Conservation (phyloP, 2,888 invertebrate genomes). For the Agapetus fuscipes region DNA sequence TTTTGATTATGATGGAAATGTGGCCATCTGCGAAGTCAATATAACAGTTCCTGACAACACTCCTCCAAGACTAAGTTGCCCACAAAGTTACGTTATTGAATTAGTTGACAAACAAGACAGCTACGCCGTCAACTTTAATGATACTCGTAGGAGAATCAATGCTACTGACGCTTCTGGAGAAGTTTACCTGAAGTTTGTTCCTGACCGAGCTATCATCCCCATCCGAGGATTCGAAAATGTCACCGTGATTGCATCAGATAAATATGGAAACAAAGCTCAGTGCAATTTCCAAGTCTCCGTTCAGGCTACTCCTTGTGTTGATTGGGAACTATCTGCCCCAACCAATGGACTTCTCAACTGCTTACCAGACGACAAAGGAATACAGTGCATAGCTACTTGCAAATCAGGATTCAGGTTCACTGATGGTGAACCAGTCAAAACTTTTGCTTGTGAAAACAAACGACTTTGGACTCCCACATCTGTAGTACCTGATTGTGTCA, state of each 20-base stretch:
- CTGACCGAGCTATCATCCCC: conserved; percentile 74
- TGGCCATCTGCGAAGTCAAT: conserved; percentile 93
- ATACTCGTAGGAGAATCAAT: conserved; percentile 74
- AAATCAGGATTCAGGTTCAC: conserved; percentile 83
- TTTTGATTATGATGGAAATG: conserved; percentile 95
- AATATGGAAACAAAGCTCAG: conserved; percentile 76
- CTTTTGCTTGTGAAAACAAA: conserved; percentile 74
- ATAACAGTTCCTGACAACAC: conserved; percentile 91
- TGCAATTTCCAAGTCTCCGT: conserved; percentile 92
- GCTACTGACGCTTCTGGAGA: conserved; percentile 83
- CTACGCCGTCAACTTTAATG: conserved; percentile 86
- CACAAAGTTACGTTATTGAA: conserved; percentile 90
- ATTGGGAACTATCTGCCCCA: conserved; percentile 87
- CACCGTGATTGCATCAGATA: conserved; percentile 80
- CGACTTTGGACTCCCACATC: conserved; percentile 79
- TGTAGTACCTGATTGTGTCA: conserved; percentile 91
- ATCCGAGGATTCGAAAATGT: conserved; percentile 87
- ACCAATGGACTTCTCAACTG: conserved; percentile 84
- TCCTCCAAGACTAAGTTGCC: conserved; percentile 82
- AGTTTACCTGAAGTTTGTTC: conserved; percentile 70
- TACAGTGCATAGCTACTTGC: conserved; percentile 85
- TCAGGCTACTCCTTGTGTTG: conserved; percentile 88
- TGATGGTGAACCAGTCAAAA: conserved; percentile 80
- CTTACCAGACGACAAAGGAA: conserved; percentile 68
- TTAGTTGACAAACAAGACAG: conserved; percentile 82